These are phyloP conservation scores for Hestina assimilis DNA, from an alignment of 1,140 invertebrate species.

Conservation along the genomic window DNA sequence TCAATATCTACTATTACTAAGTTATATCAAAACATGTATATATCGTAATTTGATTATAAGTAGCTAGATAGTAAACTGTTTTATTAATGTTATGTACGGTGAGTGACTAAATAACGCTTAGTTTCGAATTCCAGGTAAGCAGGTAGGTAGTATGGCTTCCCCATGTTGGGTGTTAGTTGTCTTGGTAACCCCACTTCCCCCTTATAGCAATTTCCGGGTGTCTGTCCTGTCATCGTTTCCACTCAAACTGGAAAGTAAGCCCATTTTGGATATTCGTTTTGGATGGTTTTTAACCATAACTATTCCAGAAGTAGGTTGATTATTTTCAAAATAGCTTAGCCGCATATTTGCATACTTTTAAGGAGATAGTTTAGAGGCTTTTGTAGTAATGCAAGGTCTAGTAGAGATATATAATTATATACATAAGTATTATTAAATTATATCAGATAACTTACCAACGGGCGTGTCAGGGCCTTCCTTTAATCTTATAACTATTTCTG, in stretches of 20 bases:
- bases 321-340: neutral
- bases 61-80: neutral
- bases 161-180: slow-evolving; percentile 62
- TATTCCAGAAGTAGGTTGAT: slow-evolving; percentile 1
- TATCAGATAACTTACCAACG: slow-evolving; percentile 82
- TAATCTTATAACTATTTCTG: slow-evolving; percentile 91
- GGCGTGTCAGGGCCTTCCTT: slow-evolving; percentile 93
- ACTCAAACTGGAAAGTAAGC: slow-evolving; percentile 18
- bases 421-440: neutral
- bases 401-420: slow-evolving; percentile 3
- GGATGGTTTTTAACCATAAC: neutral
- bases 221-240: slow-evolving; percentile 27
- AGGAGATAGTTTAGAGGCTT: too few species aligned
- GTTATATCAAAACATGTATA: too few species aligned
- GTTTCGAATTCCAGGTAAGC: slow-evolving; percentile 31
- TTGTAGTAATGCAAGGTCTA: too few species aligned
- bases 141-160: slow-evolving; percentile 46
- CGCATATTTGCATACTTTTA: too few species aligned
- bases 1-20: too few species aligned
- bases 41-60: too few species aligned
- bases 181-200: slow-evolving; percentile 58
- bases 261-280: slow-evolving; percentile 9
- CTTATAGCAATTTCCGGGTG: slow-evolving; percentile 44
- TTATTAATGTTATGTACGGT: slow-evolving; percentile 14
- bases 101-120: slow-evolving; percentile 49